Evolutionary conservation across 2,113 vertebrate genomes (phyloP).

Genomic region (Hippoglossus stenolepis): DNA sequence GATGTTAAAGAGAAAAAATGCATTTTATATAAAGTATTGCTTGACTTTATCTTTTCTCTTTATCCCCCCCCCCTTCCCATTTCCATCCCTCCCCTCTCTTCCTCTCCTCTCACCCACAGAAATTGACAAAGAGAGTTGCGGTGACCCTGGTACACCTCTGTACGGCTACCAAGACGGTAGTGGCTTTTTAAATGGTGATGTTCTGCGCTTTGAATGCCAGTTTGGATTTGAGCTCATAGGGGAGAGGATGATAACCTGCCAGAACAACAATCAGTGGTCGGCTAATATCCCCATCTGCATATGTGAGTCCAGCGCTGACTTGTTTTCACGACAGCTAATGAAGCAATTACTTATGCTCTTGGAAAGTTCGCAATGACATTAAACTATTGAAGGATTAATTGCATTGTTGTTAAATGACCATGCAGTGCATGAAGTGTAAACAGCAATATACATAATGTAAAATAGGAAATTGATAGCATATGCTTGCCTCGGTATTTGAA

Average conservation of each 20-base stretch:
- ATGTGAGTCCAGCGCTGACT: conserved; percentile 87
- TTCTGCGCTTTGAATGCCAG: conserved; percentile 96
- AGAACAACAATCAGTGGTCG: conserved; percentile 99
- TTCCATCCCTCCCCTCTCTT: neutral
- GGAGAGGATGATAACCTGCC: conserved; percentile 96
- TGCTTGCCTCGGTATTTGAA: conserved; percentile 18
- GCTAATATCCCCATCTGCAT: conserved; percentile 99
- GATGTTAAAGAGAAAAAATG: conserved; percentile 31
- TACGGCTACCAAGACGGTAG: conserved; percentile 96
- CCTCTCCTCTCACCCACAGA: conserved; percentile 80
- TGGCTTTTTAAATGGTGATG: conserved; percentile 94
- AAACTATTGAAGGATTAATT: conserved; percentile 57
- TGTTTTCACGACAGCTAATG: conserved; percentile 48
- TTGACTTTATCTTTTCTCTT: conserved; percentile 30
- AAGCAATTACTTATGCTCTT: conserved; percentile 60
- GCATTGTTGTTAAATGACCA: conserved; percentile 50
- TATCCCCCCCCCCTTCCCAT: neutral
- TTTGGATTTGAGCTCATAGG: conserved; percentile 99
- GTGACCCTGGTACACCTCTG: conserved; percentile 94
- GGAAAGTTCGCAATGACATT: conserved; percentile 65
- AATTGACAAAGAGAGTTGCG: conserved; percentile 98
- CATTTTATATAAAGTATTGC: neutral
- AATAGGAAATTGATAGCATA: conserved; percentile 44
- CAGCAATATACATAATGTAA: conserved; percentile 26
- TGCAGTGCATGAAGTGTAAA: conserved; percentile 37